Conservation (phyloP, 2,113 vertebrate genomes). For the Murina feae region DNA sequence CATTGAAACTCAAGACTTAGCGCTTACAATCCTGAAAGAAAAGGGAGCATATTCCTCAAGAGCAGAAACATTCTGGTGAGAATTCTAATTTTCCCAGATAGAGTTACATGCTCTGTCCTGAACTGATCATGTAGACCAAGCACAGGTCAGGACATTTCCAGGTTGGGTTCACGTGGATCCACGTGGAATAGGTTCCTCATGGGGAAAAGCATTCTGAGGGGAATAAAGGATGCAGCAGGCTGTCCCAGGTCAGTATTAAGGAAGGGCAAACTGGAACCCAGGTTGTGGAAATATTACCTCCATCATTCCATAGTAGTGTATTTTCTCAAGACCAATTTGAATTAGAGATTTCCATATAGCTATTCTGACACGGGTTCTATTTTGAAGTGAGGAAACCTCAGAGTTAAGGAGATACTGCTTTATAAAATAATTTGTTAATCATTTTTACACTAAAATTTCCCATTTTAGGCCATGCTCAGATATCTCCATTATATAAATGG, state of each 20-base stretch:
- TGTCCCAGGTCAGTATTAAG: background rate
- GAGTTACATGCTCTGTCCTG: background rate
- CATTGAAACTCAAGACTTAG: background rate
- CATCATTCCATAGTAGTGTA: background rate
- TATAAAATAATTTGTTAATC: background rate
- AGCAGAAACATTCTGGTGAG: background rate
- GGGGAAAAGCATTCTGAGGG: background rate
- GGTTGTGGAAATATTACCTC: background rate
- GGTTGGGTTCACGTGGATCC: background rate
- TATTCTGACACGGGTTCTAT: background rate
- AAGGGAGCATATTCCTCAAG: background rate
- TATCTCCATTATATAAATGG: background rate
- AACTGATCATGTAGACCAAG: background rate
- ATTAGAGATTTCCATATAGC: background rate
- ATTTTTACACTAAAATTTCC: background rate
- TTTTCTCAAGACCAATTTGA: background rate
- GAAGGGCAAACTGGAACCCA: background rate
- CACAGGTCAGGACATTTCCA: background rate
- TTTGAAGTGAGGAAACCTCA: background rate
- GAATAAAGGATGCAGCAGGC: background rate
- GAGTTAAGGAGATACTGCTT: background rate
- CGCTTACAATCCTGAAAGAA: background rate
- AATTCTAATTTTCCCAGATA: background rate
- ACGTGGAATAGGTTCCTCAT: background rate
- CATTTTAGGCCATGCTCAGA: background rate